Evolutionary conservation across 2,797 vertebrate genomes (phyloP).

Genomic region (Naso thynnoides): DNA sequence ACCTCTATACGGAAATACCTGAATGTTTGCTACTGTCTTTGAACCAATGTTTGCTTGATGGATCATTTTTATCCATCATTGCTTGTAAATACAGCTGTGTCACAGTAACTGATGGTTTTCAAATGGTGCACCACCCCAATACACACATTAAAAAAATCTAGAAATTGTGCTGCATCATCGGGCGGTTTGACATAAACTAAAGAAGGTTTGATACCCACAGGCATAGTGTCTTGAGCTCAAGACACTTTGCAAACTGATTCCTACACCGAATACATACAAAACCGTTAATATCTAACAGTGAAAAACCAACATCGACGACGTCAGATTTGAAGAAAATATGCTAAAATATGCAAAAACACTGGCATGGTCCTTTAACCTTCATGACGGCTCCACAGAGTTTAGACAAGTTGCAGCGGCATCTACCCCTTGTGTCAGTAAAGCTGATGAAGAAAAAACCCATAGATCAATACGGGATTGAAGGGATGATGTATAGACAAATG

Average conservation of each 20-base stretch:
- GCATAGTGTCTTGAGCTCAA: constrained; percentile 10
- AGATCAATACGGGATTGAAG: constrained; percentile 10
- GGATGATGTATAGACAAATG: constrained; percentile 45
- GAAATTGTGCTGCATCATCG: constrained; percentile 8
- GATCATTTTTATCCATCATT: constrained; percentile 22
- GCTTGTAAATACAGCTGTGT: constrained; percentile 13
- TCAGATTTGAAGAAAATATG: constrained; percentile 20
- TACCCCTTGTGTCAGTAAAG: constrained; percentile 49
- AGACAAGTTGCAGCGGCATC: constrained; percentile 37
- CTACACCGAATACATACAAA: not conserved
- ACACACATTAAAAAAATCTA: not conserved
- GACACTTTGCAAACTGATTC: not conserved
- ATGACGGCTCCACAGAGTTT: constrained; percentile 31
- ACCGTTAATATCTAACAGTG: not conserved
- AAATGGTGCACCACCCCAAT: constrained; percentile 1
- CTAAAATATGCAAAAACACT: constrained; percentile 6
- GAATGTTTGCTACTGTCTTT: constrained; percentile 1
- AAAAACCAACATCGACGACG: not conserved
- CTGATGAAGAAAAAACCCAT: constrained; percentile 14
- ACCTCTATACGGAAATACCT: not conserved
- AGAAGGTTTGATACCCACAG: constrained; percentile 3
- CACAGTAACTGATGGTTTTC: not conserved
- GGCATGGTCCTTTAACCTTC: constrained; percentile 20
- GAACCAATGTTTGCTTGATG: not conserved
- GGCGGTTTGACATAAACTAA: constrained; percentile 19